Evolutionary conservation across 2,888 invertebrate genomes (phyloP).

Genomic region (Chouioia cunea): DNA sequence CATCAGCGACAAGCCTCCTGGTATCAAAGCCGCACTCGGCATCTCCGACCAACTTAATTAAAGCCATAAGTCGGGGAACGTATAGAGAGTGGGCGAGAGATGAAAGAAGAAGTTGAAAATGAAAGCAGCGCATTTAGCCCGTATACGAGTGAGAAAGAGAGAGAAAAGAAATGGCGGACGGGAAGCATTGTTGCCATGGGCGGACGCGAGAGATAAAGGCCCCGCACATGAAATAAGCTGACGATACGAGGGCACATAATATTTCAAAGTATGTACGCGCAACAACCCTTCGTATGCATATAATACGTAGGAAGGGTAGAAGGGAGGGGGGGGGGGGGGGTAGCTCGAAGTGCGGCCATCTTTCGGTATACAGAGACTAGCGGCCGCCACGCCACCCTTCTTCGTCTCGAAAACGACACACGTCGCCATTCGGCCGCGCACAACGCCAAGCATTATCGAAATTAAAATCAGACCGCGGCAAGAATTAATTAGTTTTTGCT

Average conservation of each 20-base stretch:
- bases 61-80: slow-evolving; percentile 38
- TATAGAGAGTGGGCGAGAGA: neutral
- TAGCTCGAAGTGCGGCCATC: no score
- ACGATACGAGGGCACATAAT: slow-evolving; percentile 61
- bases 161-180: slow-evolving; percentile 43
- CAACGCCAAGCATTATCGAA: slow-evolving; percentile 41
- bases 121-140: neutral
- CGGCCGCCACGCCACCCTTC: no score
- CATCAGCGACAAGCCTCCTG: no score
- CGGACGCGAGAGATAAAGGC: slow-evolving; percentile 32
- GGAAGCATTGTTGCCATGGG: slow-evolving; percentile 9
- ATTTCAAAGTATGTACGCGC: slow-evolving; percentile 62
- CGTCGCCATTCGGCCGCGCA: neutral
- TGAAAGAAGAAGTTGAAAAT: slow-evolving; percentile 20
- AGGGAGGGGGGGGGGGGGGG: slow-evolving; percentile 1
- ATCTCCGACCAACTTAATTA: slow-evolving; percentile 30
- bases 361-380: neutral
- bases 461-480: slow-evolving; percentile 38
- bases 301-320: slow-evolving; percentile 4
- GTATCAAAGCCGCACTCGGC: neutral
- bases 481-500: slow-evolving; percentile 25
- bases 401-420: neutral
- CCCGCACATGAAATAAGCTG: slow-evolving; percentile 42
- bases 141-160: no score
- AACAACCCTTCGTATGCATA: neutral